These are phyloP conservation scores for Andrena chrysosceles DNA, from an alignment of 2,888 invertebrate species.

Conservation along the genomic window DNA sequence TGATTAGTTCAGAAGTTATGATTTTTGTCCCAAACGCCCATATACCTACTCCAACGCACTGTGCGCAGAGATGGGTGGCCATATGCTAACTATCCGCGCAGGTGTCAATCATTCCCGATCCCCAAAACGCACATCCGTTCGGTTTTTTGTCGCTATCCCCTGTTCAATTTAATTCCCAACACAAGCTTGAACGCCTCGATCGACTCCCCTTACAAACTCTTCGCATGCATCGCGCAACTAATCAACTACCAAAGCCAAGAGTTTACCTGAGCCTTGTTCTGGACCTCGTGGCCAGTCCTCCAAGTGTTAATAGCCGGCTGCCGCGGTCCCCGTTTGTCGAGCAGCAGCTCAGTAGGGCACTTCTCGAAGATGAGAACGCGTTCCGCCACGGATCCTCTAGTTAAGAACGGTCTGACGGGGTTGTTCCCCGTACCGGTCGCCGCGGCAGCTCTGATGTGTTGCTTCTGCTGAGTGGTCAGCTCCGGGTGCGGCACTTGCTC, in stretches of 20 bases:
- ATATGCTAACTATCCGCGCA: not conserved
- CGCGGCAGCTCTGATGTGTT: conserved; percentile 85
- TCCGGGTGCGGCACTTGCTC: conserved; percentile 89
- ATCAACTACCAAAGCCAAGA: not conserved
- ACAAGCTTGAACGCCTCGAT: too few relatives aligned
- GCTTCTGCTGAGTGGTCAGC: conserved; percentile 87
- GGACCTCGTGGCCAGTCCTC: conserved; percentile 84
- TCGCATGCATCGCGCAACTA: not conserved
- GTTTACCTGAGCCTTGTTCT: conserved; percentile 86
- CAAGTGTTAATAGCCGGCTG: conserved; percentile 86
- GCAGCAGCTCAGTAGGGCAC: conserved; percentile 92
- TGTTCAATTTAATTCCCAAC: not conserved
- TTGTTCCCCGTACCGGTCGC: conserved; percentile 86
- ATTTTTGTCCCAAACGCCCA: too few relatives aligned
- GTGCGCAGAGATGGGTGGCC: not conserved
- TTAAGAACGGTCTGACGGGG: conserved; percentile 94
- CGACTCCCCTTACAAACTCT: not conserved
- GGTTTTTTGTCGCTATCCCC: not conserved
- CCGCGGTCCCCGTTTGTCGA: conserved; percentile 89
- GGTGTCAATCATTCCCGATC: not conserved
- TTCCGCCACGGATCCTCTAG: conserved; percentile 96
- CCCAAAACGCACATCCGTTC: not conserved
- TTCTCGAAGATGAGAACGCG: conserved; percentile 96
- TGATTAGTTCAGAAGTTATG: too few relatives aligned
- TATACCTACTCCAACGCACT: too few relatives aligned